Base-by-base conservation (phyloP, 2,113 vertebrate species). In the Mystacornis crossleyi region DNA sequence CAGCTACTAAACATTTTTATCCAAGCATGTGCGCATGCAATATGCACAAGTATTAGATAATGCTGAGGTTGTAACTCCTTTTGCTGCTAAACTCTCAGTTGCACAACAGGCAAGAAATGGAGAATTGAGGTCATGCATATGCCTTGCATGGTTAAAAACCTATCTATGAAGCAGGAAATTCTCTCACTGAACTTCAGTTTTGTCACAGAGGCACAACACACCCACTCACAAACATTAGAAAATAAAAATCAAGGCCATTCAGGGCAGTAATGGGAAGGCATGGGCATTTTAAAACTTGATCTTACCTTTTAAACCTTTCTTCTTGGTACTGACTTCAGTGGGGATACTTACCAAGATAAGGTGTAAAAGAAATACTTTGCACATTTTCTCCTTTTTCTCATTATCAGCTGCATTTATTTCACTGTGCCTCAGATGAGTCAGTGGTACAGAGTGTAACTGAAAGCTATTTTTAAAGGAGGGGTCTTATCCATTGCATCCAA, bases 21-120 rank as follows among this genome's bases (percentile, higher is more conserved):
- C 40, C 88, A 90, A 90, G 67, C 81, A 61, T 91, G 74, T 73
- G 75, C 0, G 1, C 58, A 78, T 73, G 73, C 81, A 93, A 61
- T 70, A 86, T 55, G 33, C 50, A 83, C 85, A 64, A 80, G 29
- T 71, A 71, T 92, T 92, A 77, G 87, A 90, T 88, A 95, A 89
- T 75, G 65, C 89, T 93, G 78, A 87, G 77, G 57, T 57, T 81
- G 80, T 91, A 89, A 79, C 61, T 85, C 70, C 43, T 94, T 91
- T 91, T 75, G 78, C 87, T 81, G 86, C 70, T 96, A 66, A 93
- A 81, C 61, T 77, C 82, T 78, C 42, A 45, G 45, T 96, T 93
- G 82, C 90, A 80, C 85, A 96, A 92, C 65, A 92, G 65, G 72
- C 64, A 94, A 96, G 82, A 94, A 93, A 73, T n/a, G 38, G 71